phyloP scores from a whole-genome alignment of 2,888 invertebrate genomes.

The Drosophila lutescens region DNA sequence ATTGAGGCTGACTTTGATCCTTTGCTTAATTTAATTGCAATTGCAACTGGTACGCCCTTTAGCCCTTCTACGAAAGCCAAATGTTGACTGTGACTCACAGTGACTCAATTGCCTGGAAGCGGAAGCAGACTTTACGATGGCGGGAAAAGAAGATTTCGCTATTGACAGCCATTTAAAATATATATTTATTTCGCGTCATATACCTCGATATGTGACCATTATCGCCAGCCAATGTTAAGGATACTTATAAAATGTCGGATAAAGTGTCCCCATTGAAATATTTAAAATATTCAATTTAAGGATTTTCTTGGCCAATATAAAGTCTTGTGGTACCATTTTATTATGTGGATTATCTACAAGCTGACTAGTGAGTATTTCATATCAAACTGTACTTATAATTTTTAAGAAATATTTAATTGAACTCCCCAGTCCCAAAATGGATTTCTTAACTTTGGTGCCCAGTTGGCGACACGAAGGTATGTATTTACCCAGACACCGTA shows the following conservation, averaged over 20 bases:
- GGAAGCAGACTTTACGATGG: slow-evolving; percentile 13
- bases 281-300: too few species aligned
- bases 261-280: background rate
- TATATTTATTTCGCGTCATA: slow-evolving; percentile 41
- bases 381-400: background rate
- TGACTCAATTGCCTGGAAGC: slow-evolving; percentile 35
- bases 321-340: too few species aligned
- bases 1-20: slow-evolving; percentile 27
- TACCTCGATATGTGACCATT: slow-evolving; percentile 37
- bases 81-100: slow-evolving; percentile 9
- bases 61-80: slow-evolving; percentile 19
- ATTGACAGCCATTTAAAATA: slow-evolving; percentile 43
- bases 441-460: background rate
- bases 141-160: slow-evolving; percentile 1
- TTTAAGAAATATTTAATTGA: slow-evolving; percentile 25
- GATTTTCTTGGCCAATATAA: too few species aligned
- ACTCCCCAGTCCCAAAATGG: background rate
- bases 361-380: too few species aligned
- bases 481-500: background rate
- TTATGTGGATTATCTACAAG: too few species aligned
- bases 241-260: slow-evolving; percentile 1
- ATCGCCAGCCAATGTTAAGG: slow-evolving; percentile 22
- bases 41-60: slow-evolving; percentile 34
- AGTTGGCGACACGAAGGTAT: slow-evolving; percentile 4
- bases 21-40: slow-evolving; percentile 70